A percentile compares a stretch with the other conserved stretches of the same genome.
phyloP scores from a whole-genome alignment of 1,140 invertebrate species.

The Bombus confusus region DNA sequence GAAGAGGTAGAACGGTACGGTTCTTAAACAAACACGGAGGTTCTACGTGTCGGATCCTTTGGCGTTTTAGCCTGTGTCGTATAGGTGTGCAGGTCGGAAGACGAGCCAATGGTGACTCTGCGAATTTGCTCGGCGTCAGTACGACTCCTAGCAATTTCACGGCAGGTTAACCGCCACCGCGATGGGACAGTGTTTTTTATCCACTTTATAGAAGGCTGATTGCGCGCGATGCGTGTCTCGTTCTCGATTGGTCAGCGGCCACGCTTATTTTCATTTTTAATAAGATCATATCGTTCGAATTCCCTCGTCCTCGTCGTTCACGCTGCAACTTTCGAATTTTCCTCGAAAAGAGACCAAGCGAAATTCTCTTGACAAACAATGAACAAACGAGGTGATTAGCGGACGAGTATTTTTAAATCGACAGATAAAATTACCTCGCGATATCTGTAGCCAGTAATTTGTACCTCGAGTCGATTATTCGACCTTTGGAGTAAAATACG shows the following conservation, averaged over 20 bases:
- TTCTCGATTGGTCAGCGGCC: constrained; percentile 51
- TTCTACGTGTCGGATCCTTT: constrained; percentile 48
- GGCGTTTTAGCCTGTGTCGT: constrained; percentile 6
- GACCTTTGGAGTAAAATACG: background rate
- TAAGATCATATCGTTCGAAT: constrained; percentile 58
- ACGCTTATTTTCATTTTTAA: constrained; percentile 69
- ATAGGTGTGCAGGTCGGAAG: constrained; percentile 34
- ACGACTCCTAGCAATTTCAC: constrained; percentile 81
- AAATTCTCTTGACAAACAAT: background rate
- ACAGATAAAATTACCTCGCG: background rate
- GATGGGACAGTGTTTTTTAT: constrained; percentile 77
- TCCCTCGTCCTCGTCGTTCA: background rate
- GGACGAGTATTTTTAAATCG: background rate
- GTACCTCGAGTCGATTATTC: background rate
- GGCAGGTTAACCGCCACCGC: constrained; percentile 78
- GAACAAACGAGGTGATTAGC: background rate
- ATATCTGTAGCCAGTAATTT: background rate
- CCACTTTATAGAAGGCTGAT: constrained; percentile 61
- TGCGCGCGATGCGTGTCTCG: constrained; percentile 65
- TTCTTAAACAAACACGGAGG: constrained; percentile 62
- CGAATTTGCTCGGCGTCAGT: constrained; percentile 75
- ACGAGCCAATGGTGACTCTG: constrained; percentile 74
- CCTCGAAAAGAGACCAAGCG: background rate
- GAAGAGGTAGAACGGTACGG: constrained; percentile 1
- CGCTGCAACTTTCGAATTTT: background rate